A percentile compares a stretch with the other conserved stretches of the same genome.
Conservation (phyloP, 2,113 vertebrate genomes). For the Larimichthys polyactis region DNA sequence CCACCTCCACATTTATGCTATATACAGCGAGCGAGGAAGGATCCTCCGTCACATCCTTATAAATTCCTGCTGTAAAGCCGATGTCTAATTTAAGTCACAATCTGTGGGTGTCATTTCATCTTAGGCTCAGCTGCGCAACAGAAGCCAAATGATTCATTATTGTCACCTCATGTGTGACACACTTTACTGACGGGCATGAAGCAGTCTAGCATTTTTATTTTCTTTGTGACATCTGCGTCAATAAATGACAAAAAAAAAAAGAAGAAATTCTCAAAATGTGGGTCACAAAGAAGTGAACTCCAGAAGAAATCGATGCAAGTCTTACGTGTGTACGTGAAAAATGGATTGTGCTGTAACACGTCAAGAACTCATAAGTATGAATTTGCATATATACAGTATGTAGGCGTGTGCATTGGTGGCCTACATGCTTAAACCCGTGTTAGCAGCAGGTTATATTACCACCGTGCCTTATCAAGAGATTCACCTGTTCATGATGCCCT, state of each 20-base stretch:
- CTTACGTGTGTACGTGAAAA: background rate
- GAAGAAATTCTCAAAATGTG: slow-evolving; percentile 21
- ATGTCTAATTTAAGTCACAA: slow-evolving; percentile 9
- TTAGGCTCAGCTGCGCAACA: background rate
- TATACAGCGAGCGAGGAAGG: background rate
- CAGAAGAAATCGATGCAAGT: background rate
- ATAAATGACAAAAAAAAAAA: slow-evolving; percentile 36
- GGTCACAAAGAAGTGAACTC: slow-evolving; percentile 1
- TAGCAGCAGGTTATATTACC: background rate
- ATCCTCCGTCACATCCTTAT: background rate
- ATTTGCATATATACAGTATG: background rate
- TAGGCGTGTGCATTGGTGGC: background rate
- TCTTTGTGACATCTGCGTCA: slow-evolving; percentile 6
- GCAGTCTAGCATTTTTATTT: background rate
- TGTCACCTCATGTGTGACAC: slow-evolving; percentile 3
- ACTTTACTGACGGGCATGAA: background rate
- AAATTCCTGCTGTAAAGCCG: background rate
- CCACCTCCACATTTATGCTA: background rate
- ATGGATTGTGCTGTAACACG: background rate
- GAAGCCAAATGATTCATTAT: slow-evolving; percentile 2
- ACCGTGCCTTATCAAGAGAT: background rate
- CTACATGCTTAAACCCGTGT: background rate
- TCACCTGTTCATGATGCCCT: background rate
- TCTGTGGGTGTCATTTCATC: background rate
- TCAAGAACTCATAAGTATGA: background rate